A percentile compares a stretch with the other conserved stretches of the same genome.
Evolutionary conservation across 2,797 vertebrate genomes (phyloP).

Genomic region (Myotis vivesi): DNA sequence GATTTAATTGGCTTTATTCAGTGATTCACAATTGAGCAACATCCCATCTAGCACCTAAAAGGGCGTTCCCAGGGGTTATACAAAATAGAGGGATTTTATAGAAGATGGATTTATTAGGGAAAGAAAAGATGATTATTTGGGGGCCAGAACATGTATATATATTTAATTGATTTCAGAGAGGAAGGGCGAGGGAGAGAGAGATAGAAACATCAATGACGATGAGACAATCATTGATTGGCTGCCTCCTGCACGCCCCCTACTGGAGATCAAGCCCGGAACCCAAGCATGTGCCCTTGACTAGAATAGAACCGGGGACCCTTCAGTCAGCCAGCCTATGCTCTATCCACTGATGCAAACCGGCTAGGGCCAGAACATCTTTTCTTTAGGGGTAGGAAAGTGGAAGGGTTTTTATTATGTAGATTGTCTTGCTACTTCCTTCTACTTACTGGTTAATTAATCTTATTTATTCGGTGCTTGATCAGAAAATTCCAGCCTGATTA

Average conservation of each 20-base stretch:
- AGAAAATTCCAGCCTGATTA: background rate
- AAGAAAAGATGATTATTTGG: background rate
- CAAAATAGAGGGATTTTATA: background rate
- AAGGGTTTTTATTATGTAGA: background rate
- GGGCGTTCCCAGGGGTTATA: background rate
- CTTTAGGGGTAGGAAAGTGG: background rate
- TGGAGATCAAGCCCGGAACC: background rate
- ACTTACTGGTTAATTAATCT: too few species aligned
- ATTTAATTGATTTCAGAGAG: too few species aligned
- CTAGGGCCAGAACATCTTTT: background rate
- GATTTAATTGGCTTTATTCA: background rate
- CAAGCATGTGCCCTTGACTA: background rate
- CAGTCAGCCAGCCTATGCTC: background rate
- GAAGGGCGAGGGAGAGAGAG: too few species aligned
- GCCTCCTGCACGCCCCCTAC: background rate
- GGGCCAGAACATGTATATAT: background rate
- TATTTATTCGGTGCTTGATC: background rate
- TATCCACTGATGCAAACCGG: background rate
- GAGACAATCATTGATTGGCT: background rate
- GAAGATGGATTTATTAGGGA: background rate
- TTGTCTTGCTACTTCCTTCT: background rate
- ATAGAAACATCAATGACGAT: background rate
- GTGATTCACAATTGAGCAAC: background rate
- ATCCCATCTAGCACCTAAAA: background rate
- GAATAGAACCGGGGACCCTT: background rate